Evolutionary conservation across 2,888 invertebrate species (phyloP).

Genomic region (Brachypalpus laphriformis): DNA sequence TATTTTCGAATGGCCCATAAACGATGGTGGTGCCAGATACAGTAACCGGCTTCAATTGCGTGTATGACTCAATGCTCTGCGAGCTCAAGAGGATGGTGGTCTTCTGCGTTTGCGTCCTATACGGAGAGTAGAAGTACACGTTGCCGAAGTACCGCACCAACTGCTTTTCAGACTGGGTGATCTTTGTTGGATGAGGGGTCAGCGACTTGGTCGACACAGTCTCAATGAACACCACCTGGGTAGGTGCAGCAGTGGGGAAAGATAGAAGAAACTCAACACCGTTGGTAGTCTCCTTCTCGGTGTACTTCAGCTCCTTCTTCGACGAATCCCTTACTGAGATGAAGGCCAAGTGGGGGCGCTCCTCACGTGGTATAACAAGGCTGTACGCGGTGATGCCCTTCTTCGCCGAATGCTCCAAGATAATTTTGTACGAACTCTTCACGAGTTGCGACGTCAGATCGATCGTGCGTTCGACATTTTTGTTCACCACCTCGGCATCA

Average conservation of each 20-base stretch:
- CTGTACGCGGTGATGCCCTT: constrained; percentile 88
- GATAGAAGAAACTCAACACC: constrained; percentile 85
- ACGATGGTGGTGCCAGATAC: constrained; percentile 91
- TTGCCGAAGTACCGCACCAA: constrained; percentile 94
- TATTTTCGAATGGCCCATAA: constrained; percentile 94
- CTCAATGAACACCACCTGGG: constrained; percentile 85
- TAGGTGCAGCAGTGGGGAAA: constrained; percentile 82
- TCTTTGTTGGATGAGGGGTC: constrained; percentile 92
- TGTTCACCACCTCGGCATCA: constrained; percentile 86
- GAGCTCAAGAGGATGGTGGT: constrained; percentile 91
- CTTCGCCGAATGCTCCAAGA: constrained; percentile 92
- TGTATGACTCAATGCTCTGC: constrained; percentile 91
- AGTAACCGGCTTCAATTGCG: constrained; percentile 91
- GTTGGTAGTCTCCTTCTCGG: constrained; percentile 84
- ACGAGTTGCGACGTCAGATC: constrained; percentile 95
- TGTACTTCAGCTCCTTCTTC: constrained; percentile 85
- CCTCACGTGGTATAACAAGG: constrained; percentile 85
- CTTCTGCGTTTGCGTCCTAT: constrained; percentile 90
- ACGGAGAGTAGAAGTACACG: constrained; percentile 92
- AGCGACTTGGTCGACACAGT: constrained; percentile 90
- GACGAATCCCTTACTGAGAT: constrained; percentile 88
- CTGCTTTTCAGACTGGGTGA: constrained; percentile 97
- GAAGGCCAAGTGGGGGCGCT: constrained; percentile 88
- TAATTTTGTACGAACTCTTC: constrained; percentile 91
- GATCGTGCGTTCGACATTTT: constrained; percentile 93